phyloP scores from a whole-genome alignment of 2,888 invertebrate genomes.

The Trimorus sp. region DNA sequence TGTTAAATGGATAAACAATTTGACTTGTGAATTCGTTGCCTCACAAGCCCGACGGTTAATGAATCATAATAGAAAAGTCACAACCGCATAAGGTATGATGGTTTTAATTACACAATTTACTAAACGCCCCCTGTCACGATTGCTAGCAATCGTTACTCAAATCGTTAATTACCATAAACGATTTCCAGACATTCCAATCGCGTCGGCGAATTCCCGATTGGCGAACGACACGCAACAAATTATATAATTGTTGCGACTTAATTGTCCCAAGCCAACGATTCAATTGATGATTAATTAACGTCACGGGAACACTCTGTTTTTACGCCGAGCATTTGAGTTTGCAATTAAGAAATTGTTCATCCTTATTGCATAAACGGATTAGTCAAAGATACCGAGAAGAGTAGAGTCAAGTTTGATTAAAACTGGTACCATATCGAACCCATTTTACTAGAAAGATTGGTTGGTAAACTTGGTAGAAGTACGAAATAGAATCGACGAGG shows the following conservation, averaged over 20 bases:
- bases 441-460: no score
- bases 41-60: slow-evolving; percentile 28
- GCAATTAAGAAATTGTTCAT: slow-evolving; percentile 6
- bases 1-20: slow-evolving; percentile 47
- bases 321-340: neutral
- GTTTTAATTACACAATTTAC: slow-evolving; percentile 50
- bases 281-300: slow-evolving; percentile 28
- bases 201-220: slow-evolving; percentile 18
- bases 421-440: no score
- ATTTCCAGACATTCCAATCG: slow-evolving; percentile 42
- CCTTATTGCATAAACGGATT: neutral
- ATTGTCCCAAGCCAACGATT: slow-evolving; percentile 16
- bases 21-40: slow-evolving; percentile 44
- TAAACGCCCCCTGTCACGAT: slow-evolving; percentile 38
- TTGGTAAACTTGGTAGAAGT: no score
- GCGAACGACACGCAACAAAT: slow-evolving; percentile 24
- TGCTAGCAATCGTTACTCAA: slow-evolving; percentile 33
- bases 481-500: no score
- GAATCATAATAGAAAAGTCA: slow-evolving; percentile 47
- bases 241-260: slow-evolving; percentile 39
- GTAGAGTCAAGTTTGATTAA: no score
- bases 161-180: slow-evolving; percentile 55
- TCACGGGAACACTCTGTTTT: neutral
- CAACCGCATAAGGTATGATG: slow-evolving; percentile 43
- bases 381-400: no score